Evolutionary conservation across 2,797 vertebrate species (phyloP).

Genomic region (Trematomus bernacchii): DNA sequence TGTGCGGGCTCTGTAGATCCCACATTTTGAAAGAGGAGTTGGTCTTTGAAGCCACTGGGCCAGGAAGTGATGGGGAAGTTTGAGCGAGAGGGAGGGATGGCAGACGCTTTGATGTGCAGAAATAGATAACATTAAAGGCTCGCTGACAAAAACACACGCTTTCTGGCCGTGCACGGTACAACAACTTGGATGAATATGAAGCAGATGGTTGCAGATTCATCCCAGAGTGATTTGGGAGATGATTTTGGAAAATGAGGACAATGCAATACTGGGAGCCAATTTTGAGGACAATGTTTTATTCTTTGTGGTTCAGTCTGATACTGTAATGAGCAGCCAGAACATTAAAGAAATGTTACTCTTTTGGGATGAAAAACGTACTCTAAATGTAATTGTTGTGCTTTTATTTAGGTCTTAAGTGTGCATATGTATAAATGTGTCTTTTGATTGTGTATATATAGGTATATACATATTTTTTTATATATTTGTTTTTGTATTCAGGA

Average conservation of each 20-base stretch:
- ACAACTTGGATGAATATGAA: slow-evolving; percentile 41
- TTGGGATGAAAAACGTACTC: neutral
- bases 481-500: too few relatives aligned
- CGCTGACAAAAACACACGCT: slow-evolving; percentile 39
- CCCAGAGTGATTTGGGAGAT: slow-evolving; percentile 15
- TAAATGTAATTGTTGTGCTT: slow-evolving; percentile 2
- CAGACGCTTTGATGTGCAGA: slow-evolving; percentile 76
- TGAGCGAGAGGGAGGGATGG: slow-evolving; percentile 43
- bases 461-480: too few relatives aligned
- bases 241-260: slow-evolving; percentile 25
- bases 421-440: too few relatives aligned
- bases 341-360: neutral
- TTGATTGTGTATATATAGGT: too few relatives aligned
- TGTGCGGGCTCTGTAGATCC: slow-evolving; percentile 32
- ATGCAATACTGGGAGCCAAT: neutral
- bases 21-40: slow-evolving; percentile 49
- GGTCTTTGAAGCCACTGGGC: slow-evolving; percentile 73
- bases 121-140: slow-evolving; percentile 76
- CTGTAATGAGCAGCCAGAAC: neutral
- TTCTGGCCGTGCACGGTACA: slow-evolving; percentile 42
- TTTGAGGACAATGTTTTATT: neutral
- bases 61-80: slow-evolving; percentile 61
- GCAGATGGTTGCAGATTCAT: slow-evolving; percentile 38
- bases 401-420: too few relatives aligned
- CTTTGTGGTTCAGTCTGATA: slow-evolving; percentile 4